A percentile compares a stretch with the other conserved stretches of the same genome.
Conservation (phyloP, 2,797 vertebrate species). For the Knipowitschia caucasica region DNA sequence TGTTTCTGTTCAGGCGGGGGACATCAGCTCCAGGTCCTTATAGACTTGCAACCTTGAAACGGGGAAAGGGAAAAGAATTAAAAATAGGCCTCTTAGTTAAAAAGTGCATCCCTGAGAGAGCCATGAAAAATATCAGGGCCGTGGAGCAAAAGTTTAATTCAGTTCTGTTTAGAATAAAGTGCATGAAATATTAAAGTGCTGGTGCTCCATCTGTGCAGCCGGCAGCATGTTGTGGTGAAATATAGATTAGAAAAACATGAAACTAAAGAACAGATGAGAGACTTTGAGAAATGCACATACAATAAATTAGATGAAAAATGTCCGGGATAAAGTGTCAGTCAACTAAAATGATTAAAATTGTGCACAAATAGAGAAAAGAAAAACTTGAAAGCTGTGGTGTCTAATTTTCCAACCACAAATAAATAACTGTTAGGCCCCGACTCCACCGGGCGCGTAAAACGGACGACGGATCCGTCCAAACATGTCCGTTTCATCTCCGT, state of each 20-base stretch:
- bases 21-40: background rate
- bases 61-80: background rate
- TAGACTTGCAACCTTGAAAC: background rate
- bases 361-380: background rate
- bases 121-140: background rate
- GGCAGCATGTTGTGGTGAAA: slow-evolving; percentile 1
- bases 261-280: background rate
- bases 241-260: too few species aligned
- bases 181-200: background rate
- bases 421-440: too few species aligned
- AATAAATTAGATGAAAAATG: background rate
- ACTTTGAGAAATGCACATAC: background rate
- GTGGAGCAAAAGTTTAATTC: slow-evolving; percentile 1
- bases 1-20: background rate
- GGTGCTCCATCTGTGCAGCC: slow-evolving; percentile 1
- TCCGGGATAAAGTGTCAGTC: background rate
- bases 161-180: slow-evolving; percentile 1
- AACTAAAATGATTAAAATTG: background rate
- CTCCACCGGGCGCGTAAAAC: too few species aligned
- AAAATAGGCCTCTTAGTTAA: background rate
- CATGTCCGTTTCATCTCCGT: too few species aligned
- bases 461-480: too few species aligned
- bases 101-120: background rate
- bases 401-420: too few species aligned
- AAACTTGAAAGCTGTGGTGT: background rate